Conservation (phyloP, 2,113 vertebrate genomes). For the Euleptes europaea region DNA sequence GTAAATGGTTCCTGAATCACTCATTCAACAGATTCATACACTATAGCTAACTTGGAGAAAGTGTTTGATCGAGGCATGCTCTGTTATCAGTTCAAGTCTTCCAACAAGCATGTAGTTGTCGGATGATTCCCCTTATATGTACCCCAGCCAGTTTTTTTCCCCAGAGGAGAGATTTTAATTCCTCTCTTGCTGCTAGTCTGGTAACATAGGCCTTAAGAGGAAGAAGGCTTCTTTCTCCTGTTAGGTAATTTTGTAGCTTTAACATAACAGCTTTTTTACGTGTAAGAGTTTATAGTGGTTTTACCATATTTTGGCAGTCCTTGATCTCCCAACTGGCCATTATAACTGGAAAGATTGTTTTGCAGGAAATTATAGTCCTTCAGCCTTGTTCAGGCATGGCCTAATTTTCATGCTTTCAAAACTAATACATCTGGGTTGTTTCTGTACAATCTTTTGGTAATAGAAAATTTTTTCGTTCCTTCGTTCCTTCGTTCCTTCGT, state of each 20-base stretch:
- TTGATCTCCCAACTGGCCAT: constrained; percentile 33
- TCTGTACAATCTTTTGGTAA: constrained; percentile 13
- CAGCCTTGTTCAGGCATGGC: constrained; percentile 25
- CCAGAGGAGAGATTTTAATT: not conserved
- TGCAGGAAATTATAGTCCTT: constrained; percentile 33
- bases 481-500: not conserved
- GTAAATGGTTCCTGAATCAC: not conserved
- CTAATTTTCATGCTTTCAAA: constrained; percentile 12
- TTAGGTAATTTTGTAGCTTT: not conserved
- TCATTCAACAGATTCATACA: not conserved
- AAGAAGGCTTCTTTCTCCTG: not conserved
- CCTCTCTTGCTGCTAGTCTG: not conserved
- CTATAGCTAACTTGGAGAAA: not conserved
- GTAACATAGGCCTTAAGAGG: not conserved
- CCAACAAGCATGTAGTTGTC: not conserved
- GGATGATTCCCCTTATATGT: not conserved
- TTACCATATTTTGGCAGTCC: constrained; percentile 25
- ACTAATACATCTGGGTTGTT: constrained; percentile 12
- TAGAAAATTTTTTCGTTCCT: not conserved
- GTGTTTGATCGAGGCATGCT: not conserved
- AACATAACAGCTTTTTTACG: not conserved
- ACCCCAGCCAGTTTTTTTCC: not conserved
- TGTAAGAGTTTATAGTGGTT: constrained; percentile 12
- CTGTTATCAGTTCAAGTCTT: not conserved
- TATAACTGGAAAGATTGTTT: constrained; percentile 26